phyloP scores from a whole-genome alignment of 2,888 invertebrate genomes.

The Brachyptera risi region DNA sequence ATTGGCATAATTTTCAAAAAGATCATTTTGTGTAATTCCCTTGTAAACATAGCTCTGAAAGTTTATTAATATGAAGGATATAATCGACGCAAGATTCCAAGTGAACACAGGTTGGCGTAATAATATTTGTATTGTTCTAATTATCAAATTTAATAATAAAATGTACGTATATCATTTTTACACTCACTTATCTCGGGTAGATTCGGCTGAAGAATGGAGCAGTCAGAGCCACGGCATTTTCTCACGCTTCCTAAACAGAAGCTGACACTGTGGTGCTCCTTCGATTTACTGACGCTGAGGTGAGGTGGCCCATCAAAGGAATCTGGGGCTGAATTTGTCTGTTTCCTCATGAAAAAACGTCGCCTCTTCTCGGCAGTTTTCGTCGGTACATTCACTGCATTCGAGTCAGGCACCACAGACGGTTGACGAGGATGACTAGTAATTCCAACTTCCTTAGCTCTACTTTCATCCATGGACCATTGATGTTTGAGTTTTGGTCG shows the following conservation, averaged over 20 bases:
- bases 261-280: slow-evolving; percentile 34
- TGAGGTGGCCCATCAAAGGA: slow-evolving; percentile 38
- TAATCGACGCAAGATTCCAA: too few relatives aligned
- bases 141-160: too few relatives aligned
- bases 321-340: slow-evolving; percentile 44
- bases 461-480: slow-evolving; percentile 35
- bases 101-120: too few relatives aligned
- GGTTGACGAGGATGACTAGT: slow-evolving; percentile 12
- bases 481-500: slow-evolving; percentile 35
- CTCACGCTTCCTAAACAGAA: slow-evolving; percentile 34
- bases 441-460: slow-evolving; percentile 15
- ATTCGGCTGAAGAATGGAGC: slow-evolving; percentile 31
- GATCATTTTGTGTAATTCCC: too few relatives aligned
- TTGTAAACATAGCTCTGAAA: too few relatives aligned
- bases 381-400: background rate
- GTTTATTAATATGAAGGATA: too few relatives aligned
- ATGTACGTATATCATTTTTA: too few relatives aligned
- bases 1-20: too few relatives aligned
- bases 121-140: too few relatives aligned
- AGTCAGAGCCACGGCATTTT: slow-evolving; percentile 32
- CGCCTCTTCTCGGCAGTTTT: slow-evolving; percentile 38
- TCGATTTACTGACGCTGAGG: slow-evolving; percentile 17
- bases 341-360: slow-evolving; percentile 41
- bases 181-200: slow-evolving; percentile 35
- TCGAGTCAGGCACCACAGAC: background rate